Base-by-base conservation (phyloP, 2,797 vertebrate species). In the Borostomias antarcticus region DNA sequence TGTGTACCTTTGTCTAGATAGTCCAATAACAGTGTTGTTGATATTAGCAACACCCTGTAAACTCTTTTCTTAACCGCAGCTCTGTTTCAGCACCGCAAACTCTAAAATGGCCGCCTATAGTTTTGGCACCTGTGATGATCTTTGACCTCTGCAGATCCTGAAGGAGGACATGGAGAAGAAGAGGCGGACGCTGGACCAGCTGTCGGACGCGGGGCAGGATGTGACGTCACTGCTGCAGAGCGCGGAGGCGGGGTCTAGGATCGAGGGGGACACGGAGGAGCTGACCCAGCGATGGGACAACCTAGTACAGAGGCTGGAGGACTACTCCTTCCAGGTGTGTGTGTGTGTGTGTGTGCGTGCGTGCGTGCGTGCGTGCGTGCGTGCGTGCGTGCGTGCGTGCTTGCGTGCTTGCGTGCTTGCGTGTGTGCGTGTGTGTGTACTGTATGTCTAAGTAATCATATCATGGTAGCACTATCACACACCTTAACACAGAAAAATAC, bases 141-240 rank as follows among this genome's bases (percentile, higher is more conserved):
- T 43, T 32, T 59, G 37, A 40, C 33, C 40, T 43, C 40, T 40
- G 37, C 13, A 30, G 33, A 91, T 84, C 83, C 85, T 96, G 76
- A 95, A 94, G 73, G 96, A 98, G 74, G 96, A 99, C 80, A 94
- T 99, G 95, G 95, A 95, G 75, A 95, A 94, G 90, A 98, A 97
- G 81, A 91, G 92, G 53, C 92, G 91, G 64, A 93, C 91, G 0
- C 81, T 99, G 66, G 94, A 96, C 73, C 93, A 97, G 61, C 89
- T 98, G 65, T 93, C 94, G 4, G 95, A 98, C 29, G 92, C 96
- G 3, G 94, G 94, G 62, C 95, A 96, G 76, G 95, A 98, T 66
- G 93, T 98, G 73, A 85, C 84, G 0, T 89, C 92, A 0, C 87
- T 98, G 47, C 85, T 99, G 73, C 91, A 78, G 37, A 96, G 80